phyloP scores from a whole-genome alignment of 2,888 invertebrate genomes.

The Camptogramma bilineatum region DNA sequence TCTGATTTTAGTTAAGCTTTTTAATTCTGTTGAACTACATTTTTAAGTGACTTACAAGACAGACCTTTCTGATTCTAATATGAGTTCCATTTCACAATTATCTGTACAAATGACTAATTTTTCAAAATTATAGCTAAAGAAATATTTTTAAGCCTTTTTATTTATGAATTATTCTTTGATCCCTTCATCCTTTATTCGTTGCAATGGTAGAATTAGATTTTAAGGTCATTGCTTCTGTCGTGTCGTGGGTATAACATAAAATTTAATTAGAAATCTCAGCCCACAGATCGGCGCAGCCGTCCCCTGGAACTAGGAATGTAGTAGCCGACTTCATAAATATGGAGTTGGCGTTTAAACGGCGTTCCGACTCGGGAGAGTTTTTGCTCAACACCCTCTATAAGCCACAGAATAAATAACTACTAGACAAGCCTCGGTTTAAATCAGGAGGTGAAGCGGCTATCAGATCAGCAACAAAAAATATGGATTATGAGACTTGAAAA shows the following conservation, averaged over 20 bases:
- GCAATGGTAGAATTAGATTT: not conserved
- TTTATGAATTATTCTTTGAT: too few species aligned
- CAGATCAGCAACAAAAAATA: conserved; percentile 32
- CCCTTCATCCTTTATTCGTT: too few species aligned
- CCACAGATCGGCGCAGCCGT: conserved; percentile 40
- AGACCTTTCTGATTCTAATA: too few species aligned
- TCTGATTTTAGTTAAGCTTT: too few species aligned
- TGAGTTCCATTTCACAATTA: too few species aligned
- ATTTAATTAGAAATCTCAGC: conserved; percentile 55
- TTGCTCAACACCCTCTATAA: conserved; percentile 56
- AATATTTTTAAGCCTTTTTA: too few species aligned
- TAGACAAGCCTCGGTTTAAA: conserved; percentile 50
- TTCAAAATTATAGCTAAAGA: too few species aligned
- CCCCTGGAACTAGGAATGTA: conserved; percentile 73
- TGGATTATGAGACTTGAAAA: conserved; percentile 14
- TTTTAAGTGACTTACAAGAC: too few species aligned
- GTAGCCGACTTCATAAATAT: conserved; percentile 77
- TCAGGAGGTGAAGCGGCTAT: conserved; percentile 49
- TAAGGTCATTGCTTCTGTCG: not conserved
- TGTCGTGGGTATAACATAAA: conserved; percentile 14
- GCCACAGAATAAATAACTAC: conserved; percentile 26
- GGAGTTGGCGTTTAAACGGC: conserved; percentile 74
- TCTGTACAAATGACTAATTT: too few species aligned
- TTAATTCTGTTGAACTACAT: too few species aligned
- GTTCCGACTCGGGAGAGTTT: conserved; percentile 61